These are phyloP conservation scores for Salvelinus fontinalis DNA, from an alignment of 2,113 vertebrate genomes.

Conservation along the genomic window DNA sequence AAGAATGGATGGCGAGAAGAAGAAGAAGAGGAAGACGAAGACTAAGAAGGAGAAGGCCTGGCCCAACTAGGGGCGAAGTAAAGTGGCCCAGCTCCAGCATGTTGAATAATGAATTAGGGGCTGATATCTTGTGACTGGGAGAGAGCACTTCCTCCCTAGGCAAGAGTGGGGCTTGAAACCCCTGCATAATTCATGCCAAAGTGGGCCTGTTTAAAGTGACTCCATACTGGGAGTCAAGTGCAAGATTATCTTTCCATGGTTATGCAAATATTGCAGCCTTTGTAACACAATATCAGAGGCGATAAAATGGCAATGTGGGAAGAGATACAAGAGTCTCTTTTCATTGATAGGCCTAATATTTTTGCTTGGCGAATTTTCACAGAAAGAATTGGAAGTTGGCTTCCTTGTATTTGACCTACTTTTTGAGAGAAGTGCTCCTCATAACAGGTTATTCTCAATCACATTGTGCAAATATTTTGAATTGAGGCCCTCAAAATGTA, in stretches of 20 bases:
- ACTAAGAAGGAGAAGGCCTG: not conserved
- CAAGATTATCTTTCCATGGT: constrained; percentile 94
- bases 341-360: too few relatives aligned
- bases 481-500: too few relatives aligned
- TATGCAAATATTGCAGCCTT: constrained; percentile 84
- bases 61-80: constrained; percentile 49
- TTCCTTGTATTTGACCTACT: too few relatives aligned
- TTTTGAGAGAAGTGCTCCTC: too few relatives aligned
- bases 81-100: constrained; percentile 88
- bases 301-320: constrained; percentile 64
- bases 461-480: too few relatives aligned
- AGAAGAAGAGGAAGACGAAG: not conserved
- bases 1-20: too few relatives aligned
- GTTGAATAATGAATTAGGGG: constrained; percentile 99
- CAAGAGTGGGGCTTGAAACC: constrained; percentile 95
- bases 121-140: constrained; percentile 96
- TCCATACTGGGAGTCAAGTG: constrained; percentile 98
- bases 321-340: constrained; percentile 7
- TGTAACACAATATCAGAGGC: constrained; percentile 73
- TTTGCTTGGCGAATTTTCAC: too few relatives aligned
- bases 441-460: too few relatives aligned
- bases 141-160: constrained; percentile 98
- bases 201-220: constrained; percentile 95
- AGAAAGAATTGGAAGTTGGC: too few relatives aligned
- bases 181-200: constrained; percentile 99